Conservation (phyloP, 2,113 vertebrate genomes). For the Murina feae region DNA sequence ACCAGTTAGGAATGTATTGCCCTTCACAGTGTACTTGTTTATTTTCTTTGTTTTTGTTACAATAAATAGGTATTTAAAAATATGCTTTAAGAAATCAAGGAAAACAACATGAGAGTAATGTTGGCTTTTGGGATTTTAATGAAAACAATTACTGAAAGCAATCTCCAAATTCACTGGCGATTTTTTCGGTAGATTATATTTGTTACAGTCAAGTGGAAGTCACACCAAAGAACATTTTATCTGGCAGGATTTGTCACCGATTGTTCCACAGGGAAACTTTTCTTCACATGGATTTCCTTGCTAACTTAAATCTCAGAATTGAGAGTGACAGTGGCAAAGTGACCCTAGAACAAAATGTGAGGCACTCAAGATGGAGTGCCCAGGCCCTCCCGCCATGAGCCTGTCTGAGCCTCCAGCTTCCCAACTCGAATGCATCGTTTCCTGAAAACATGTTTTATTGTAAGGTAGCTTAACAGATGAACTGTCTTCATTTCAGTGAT, state of each 20-base stretch:
- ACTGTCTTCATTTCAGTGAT: background rate
- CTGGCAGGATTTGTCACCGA: background rate
- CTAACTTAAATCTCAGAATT: background rate
- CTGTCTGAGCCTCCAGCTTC: background rate
- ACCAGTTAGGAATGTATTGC: background rate
- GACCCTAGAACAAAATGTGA: background rate
- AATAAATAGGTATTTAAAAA: background rate
- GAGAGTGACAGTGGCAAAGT: background rate
- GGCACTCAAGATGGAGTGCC: background rate
- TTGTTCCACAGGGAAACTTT: background rate
- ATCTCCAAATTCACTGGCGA: background rate
- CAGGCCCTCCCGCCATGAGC: background rate
- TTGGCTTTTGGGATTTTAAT: background rate
- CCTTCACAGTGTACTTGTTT: background rate
- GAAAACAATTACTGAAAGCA: background rate
- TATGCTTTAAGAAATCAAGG: background rate
- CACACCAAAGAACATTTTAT: background rate
- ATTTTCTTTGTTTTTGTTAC: background rate
- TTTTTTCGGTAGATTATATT: background rate
- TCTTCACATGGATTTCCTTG: background rate
- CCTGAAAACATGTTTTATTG: background rate
- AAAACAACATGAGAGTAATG: background rate
- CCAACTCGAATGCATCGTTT: background rate
- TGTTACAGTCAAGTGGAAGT: background rate
- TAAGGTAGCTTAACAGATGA: background rate